Evolutionary conservation across 2,888 invertebrate genomes (phyloP).

Genomic region (Phytoseiulus persimilis): DNA sequence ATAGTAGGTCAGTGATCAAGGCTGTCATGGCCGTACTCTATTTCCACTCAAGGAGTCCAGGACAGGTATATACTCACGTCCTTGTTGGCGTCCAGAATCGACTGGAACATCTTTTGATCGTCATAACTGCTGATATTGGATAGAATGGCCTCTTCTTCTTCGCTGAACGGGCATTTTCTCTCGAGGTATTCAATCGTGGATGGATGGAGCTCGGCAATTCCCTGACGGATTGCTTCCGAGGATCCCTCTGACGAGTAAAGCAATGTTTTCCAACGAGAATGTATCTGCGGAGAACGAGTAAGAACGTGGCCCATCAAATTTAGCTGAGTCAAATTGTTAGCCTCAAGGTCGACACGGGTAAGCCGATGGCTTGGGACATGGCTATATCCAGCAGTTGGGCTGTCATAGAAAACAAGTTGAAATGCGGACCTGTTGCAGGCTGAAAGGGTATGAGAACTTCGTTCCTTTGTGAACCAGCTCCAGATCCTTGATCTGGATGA

Average conservation of each 20-base stretch:
- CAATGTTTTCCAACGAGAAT: neutral
- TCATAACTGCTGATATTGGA: neutral
- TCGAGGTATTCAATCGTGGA: constrained; percentile 12
- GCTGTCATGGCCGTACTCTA: no score
- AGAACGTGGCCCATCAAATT: no score
- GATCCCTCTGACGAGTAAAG: neutral
- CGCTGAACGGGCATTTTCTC: constrained; percentile 8
- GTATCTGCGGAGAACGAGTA: neutral
- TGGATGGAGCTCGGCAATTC: constrained; percentile 19
- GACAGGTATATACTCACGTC: constrained; percentile 25
- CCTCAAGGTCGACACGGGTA: no score
- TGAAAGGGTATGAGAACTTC: constrained; percentile 91
- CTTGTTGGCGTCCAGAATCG: constrained; percentile 58
- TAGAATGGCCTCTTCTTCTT: neutral
- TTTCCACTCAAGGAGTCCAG: no score
- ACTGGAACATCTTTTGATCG: constrained; percentile 66
- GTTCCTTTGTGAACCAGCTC: constrained; percentile 71
- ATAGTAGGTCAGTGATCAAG: no score
- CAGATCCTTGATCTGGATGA: constrained; percentile 68
- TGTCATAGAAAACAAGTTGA: no score
- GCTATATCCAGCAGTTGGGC: no score
- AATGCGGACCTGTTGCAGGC: constrained; percentile 71
- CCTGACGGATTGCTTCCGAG: neutral
- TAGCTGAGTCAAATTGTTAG: no score
- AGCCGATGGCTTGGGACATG: no score